A percentile compares a stretch with the other conserved stretches of the same genome.
Evolutionary conservation across 2,888 invertebrate genomes (phyloP).

Genomic region (Heteromyza rotundicornis): DNA sequence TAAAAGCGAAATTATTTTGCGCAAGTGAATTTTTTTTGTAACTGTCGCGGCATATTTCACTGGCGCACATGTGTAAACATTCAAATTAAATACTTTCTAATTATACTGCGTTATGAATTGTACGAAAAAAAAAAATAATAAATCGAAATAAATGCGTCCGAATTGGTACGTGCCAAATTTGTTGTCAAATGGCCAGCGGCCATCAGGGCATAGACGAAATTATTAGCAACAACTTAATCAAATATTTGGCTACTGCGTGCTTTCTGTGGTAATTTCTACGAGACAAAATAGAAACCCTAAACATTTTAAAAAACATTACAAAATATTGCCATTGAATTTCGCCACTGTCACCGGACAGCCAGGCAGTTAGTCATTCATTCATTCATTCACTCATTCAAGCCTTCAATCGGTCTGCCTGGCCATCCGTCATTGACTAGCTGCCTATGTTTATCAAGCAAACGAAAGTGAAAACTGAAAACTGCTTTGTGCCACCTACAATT

Average conservation of each 20-base stretch:
- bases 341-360: too few relatives aligned
- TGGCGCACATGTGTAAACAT: conserved; percentile 28
- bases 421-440: too few relatives aligned
- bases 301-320: too few relatives aligned
- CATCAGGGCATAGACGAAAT: too few relatives aligned
- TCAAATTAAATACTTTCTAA: conserved; percentile 55
- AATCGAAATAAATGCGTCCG: conserved; percentile 8
- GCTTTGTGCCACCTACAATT: not conserved
- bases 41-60: conserved; percentile 21
- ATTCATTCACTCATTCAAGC: too few relatives aligned
- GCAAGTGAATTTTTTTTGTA: too few relatives aligned
- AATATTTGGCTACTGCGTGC: too few relatives aligned
- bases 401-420: too few relatives aligned
- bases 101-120: conserved; percentile 51
- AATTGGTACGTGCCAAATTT: not conserved
- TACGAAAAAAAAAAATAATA: conserved; percentile 12
- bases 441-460: conserved; percentile 26
- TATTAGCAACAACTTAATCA: too few relatives aligned
- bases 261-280: not conserved
- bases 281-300: not conserved
- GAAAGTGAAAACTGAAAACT: conserved; percentile 44
- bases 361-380: too few relatives aligned
- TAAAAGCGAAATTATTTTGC: conserved; percentile 40
- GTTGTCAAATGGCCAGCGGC: too few relatives aligned
- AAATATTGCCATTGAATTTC: too few relatives aligned